phyloP scores from a whole-genome alignment of 2,888 invertebrate genomes.

The Luperina testacea region DNA sequence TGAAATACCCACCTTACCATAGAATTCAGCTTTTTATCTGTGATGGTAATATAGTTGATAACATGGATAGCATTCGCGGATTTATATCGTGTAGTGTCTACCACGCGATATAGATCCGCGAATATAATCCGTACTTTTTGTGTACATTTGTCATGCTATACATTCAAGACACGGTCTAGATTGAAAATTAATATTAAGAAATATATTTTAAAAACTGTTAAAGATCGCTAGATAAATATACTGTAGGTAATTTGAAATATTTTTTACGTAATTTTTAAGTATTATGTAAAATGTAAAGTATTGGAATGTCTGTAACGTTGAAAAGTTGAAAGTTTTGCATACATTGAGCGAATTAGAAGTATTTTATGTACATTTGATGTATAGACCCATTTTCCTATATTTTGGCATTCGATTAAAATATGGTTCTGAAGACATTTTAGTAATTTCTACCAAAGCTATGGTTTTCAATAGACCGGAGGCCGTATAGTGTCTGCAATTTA shows the following conservation, averaged over 20 bases:
- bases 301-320: constrained; percentile 38
- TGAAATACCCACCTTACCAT: neutral
- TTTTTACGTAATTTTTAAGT: constrained; percentile 61
- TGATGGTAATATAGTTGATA: neutral
- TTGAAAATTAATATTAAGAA: constrained; percentile 40
- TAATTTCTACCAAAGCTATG: neutral
- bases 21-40: neutral
- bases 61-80: no score
- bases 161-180: constrained; percentile 37
- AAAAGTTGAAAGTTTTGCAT: constrained; percentile 22
- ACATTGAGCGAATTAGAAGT: constrained; percentile 19
- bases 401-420: neutral
- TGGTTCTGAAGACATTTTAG: neutral
- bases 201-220: constrained; percentile 61
- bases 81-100: no score
- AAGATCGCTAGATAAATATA: constrained; percentile 61
- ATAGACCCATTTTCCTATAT: neutral
- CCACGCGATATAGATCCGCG: no score
- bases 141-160: constrained; percentile 37
- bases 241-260: constrained; percentile 60
- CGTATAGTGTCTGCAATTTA: neutral
- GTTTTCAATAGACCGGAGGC: neutral
- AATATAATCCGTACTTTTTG: neutral
- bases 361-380: constrained; percentile 51
- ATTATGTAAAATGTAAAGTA: constrained; percentile 37